phyloP scores from a whole-genome alignment of 2,113 vertebrate species.

The Zeus faber region DNA sequence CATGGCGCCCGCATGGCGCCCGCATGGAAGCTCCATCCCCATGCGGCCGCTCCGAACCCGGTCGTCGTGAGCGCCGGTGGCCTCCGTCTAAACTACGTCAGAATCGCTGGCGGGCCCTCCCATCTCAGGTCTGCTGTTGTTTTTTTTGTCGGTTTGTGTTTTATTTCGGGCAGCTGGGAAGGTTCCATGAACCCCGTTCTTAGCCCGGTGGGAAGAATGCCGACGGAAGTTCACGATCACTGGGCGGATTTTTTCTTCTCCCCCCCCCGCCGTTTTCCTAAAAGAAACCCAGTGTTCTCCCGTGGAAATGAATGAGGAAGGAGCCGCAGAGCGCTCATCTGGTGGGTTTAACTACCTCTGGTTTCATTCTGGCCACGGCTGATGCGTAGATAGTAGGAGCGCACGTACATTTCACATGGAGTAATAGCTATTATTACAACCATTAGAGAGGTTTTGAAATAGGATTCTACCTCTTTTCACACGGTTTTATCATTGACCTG shows the following conservation, averaged over 20 bases:
- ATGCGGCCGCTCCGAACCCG: too few relatives aligned
- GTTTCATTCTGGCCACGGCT: slow-evolving; percentile 45
- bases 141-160: slow-evolving; percentile 61
- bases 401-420: slow-evolving; percentile 5
- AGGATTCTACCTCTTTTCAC: slow-evolving; percentile 7
- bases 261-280: too few relatives aligned
- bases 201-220: slow-evolving; percentile 50
- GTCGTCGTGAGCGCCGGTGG: slow-evolving; percentile 48
- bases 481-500: slow-evolving; percentile 5
- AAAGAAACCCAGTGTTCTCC: slow-evolving; percentile 39
- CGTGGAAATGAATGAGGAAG: slow-evolving; percentile 41
- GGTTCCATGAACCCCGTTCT: slow-evolving; percentile 52
- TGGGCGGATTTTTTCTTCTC: too few relatives aligned
- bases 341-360: slow-evolving; percentile 38
- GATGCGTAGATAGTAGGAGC: slow-evolving; percentile 47
- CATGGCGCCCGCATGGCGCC: too few relatives aligned
- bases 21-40: too few relatives aligned
- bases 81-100: slow-evolving; percentile 25
- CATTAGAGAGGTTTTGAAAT: slow-evolving; percentile 30
- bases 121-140: slow-evolving; percentile 52
- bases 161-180: slow-evolving; percentile 59
- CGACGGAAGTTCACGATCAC: slow-evolving; percentile 31
- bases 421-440: slow-evolving; percentile 24
- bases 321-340: slow-evolving; percentile 49
- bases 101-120: slow-evolving; percentile 31